Evolutionary conservation across 2,113 vertebrate genomes (phyloP).

Genomic region (Zosterops japonicus): DNA sequence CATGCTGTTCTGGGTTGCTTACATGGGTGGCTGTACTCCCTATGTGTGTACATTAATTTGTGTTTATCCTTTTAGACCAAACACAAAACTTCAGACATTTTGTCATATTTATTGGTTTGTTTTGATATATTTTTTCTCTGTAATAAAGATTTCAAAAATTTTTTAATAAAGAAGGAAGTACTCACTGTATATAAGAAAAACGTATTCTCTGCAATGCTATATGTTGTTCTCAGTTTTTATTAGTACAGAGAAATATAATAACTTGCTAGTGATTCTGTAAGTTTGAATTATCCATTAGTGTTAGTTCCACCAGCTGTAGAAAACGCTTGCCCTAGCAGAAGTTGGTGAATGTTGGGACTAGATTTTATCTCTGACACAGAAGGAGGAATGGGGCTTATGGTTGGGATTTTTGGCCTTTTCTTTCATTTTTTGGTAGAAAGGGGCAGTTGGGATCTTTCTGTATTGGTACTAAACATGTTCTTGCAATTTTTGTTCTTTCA

Average conservation of each 20-base stretch:
- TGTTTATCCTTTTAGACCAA: not conserved
- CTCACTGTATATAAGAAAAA: not conserved
- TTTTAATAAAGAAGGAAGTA: not conserved
- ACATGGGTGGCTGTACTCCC: not conserved
- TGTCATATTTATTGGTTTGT: not conserved
- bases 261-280: not conserved
- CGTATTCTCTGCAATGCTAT: not conserved
- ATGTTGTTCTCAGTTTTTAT: not conserved
- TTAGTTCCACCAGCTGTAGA: not conserved
- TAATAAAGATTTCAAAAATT: not conserved
- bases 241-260: not conserved
- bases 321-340: not conserved
- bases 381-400: rapidly evolving
- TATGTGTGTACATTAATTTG: not conserved
- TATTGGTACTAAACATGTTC: not conserved
- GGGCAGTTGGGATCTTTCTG: not conserved
- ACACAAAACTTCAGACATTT: not conserved
- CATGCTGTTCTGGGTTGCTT: not conserved
- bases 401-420: not conserved
- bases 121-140: not conserved
- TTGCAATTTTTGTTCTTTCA: not conserved
- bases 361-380: not conserved
- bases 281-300: not conserved
- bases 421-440: not conserved
- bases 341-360: not conserved